Evolutionary conservation across 2,797 vertebrate genomes (phyloP).

Genomic region (Bovichtus variegatus): DNA sequence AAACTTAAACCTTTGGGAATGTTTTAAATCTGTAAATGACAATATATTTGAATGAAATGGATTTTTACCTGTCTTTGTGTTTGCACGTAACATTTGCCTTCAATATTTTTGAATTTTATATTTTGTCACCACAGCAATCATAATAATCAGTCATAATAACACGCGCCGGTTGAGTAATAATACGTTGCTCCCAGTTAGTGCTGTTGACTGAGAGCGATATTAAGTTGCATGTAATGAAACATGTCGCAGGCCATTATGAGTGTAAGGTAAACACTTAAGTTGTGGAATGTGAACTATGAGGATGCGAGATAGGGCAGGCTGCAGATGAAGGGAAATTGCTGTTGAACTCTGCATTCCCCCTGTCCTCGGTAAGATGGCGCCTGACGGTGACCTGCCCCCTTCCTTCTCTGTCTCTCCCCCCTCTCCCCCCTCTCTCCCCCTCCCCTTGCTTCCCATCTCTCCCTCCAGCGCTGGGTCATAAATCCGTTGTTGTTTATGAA

Average conservation of each 20-base stretch:
- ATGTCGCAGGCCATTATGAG: conserved; percentile 31
- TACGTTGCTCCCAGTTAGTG: background rate
- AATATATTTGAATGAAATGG: conserved; percentile 41
- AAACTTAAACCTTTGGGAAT: conserved; percentile 9
- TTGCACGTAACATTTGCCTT: conserved; percentile 2
- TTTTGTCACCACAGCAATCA: background rate
- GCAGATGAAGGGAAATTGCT: conserved; percentile 68
- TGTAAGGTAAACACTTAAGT: conserved; percentile 49
- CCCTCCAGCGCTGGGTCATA: conserved; percentile 89
- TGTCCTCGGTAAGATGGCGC: conserved; percentile 95
- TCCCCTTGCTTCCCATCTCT: conserved; percentile 21
- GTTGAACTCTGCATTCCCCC: conserved; percentile 82
- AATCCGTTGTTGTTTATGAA: conserved; percentile 99
- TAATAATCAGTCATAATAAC: background rate
- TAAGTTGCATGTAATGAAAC: conserved; percentile 34
- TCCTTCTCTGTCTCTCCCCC: background rate
- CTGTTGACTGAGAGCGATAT: background rate
- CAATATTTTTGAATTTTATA: background rate
- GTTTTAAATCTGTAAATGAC: conserved; percentile 27
- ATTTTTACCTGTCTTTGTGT: conserved; percentile 23
- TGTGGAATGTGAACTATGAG: conserved; percentile 77
- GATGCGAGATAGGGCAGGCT: conserved; percentile 74
- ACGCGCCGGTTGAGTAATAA: background rate
- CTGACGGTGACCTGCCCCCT: conserved; percentile 90
- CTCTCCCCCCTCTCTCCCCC: background rate